Percentiles rank a stretch among this genome's conserved stretches.
Evolutionary conservation across 2,888 invertebrate species (phyloP).

Genomic region (Cryptus viduatorius): DNA sequence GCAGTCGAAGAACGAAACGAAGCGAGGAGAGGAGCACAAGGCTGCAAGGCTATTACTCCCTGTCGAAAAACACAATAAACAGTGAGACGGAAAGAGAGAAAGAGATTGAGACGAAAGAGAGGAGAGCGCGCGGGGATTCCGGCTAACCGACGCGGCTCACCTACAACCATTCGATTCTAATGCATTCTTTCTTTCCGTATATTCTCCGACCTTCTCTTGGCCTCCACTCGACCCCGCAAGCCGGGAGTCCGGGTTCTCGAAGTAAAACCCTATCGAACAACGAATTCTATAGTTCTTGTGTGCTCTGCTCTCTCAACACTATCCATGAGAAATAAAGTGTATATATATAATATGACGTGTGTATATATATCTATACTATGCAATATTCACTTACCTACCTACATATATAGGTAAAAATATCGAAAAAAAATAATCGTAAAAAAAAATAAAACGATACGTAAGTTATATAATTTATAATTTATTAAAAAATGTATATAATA

Average conservation of each 20-base stretch:
- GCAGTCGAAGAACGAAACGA: not conserved
- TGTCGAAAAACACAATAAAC: slow-evolving; percentile 41
- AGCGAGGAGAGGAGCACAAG: slow-evolving; percentile 15
- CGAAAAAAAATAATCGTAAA: too few relatives aligned
- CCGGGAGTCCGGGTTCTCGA: slow-evolving; percentile 17
- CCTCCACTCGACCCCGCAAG: slow-evolving; percentile 38
- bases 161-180: slow-evolving; percentile 77
- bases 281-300: slow-evolving; percentile 29
- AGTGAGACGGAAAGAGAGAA: slow-evolving; percentile 40
- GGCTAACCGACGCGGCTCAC: slow-evolving; percentile 69
- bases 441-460: too few relatives aligned
- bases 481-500: not conserved
- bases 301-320: slow-evolving; percentile 6
- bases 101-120: slow-evolving; percentile 46
- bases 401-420: too few relatives aligned
- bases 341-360: too few relatives aligned
- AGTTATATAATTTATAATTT: not conserved
- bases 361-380: too few relatives aligned
- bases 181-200: slow-evolving; percentile 72
- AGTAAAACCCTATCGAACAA: slow-evolving; percentile 25
- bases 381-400: too few relatives aligned
- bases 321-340: slow-evolving; percentile 1
- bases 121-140: slow-evolving; percentile 35
- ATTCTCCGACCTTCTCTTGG: slow-evolving; percentile 30
- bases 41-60: slow-evolving; percentile 53